These are phyloP conservation scores for Machimus rusticus DNA, from an alignment of 2,888 invertebrate species.

Conservation along the genomic window DNA sequence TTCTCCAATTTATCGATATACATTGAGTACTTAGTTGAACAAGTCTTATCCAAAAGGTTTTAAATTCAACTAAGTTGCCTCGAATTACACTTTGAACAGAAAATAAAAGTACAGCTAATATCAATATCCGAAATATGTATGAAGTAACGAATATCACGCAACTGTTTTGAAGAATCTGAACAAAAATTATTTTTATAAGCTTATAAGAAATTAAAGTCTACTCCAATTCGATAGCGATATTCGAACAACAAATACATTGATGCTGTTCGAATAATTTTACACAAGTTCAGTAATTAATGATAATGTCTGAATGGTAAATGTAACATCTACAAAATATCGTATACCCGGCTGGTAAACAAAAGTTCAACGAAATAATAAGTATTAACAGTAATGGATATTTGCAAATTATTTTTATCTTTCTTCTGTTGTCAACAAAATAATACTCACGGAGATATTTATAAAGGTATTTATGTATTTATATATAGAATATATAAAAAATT, in stretches of 20 bases:
- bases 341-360: conserved; percentile 10
- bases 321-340: conserved; percentile 13
- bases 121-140: background rate
- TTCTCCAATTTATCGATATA: background rate
- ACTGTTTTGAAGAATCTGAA: conserved; percentile 17
- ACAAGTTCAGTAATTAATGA: background rate
- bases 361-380: conserved; percentile 2
- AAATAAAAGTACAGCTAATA: background rate
- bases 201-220: conserved; percentile 10
- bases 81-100: background rate
- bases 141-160: conserved; percentile 26
- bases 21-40: conserved; percentile 21
- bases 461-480: conserved; percentile 47
- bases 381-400: conserved; percentile 3
- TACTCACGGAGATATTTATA: conserved; percentile 50
- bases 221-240: background rate
- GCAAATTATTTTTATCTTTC: background rate
- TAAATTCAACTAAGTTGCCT: conserved; percentile 29
- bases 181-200: conserved; percentile 25
- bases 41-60: conserved; percentile 23
- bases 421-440: conserved; percentile 48
- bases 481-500: conserved; percentile 52
- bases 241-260: background rate
- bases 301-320: conserved; percentile 7
- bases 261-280: background rate